These are phyloP conservation scores for Campylomormyrus tamandua DNA, from an alignment of 2,113 vertebrate species.

Conservation along the genomic window DNA sequence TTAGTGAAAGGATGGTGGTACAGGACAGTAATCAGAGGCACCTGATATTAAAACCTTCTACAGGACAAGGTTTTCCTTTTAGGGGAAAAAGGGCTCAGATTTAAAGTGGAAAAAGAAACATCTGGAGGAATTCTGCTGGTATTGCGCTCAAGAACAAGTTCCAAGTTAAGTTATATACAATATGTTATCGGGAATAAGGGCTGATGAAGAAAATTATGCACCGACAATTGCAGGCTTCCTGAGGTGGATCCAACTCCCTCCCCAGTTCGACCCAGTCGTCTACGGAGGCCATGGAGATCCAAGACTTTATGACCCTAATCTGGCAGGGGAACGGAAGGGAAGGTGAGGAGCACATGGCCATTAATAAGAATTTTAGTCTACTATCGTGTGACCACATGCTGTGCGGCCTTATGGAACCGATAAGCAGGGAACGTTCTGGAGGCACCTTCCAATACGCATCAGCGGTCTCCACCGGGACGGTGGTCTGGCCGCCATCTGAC, in stretches of 20 bases:
- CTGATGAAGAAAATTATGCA: neutral
- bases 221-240: neutral
- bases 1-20: neutral
- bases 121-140: neutral
- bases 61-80: neutral
- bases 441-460: neutral
- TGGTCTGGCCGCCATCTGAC: neutral
- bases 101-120: neutral
- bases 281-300: constrained; percentile 6
- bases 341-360: neutral
- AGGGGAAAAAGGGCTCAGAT: neutral
- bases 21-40: neutral
- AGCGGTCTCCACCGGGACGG: neutral
- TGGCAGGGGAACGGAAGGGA: neutral
- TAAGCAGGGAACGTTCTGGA: neutral
- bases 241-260: neutral
- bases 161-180: neutral
- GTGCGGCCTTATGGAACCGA: neutral
- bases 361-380: constrained; percentile 22
- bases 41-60: neutral
- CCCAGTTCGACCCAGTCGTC: neutral
- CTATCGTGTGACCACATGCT: constrained; percentile 3
- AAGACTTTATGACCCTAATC: constrained; percentile 22
- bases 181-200: neutral
- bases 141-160: neutral